These are phyloP conservation scores for Sinodicranocentrus sp. DNA, from an alignment of 2,888 invertebrate genomes.

Conservation along the genomic window DNA sequence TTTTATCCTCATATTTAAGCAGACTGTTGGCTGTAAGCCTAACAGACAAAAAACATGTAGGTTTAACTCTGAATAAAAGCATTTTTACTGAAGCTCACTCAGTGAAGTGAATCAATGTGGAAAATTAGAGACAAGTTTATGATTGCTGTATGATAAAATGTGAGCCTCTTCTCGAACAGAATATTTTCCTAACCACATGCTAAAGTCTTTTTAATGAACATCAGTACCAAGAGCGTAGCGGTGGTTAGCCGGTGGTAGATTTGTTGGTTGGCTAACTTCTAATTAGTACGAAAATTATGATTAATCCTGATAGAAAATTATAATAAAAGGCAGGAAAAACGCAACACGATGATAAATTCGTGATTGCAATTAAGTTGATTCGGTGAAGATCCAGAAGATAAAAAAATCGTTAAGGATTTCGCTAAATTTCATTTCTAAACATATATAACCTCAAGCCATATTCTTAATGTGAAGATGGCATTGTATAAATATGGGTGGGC, in stretches of 20 bases:
- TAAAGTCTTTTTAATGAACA: too few species aligned
- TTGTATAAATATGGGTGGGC: too few species aligned
- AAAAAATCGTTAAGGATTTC: too few species aligned
- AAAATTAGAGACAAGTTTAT: constrained; percentile 43
- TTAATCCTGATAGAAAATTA: constrained; percentile 45
- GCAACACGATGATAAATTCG: constrained; percentile 32
- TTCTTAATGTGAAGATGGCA: too few species aligned
- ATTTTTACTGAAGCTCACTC: not conserved
- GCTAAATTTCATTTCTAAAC: too few species aligned
- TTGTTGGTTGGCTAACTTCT: constrained; percentile 34
- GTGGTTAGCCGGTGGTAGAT: not conserved
- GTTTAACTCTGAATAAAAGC: not conserved
- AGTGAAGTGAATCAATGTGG: constrained; percentile 25
- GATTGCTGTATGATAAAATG: not conserved
- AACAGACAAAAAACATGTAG: not conserved
- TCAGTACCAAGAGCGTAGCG: too few species aligned
- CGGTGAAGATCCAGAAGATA: constrained; percentile 13
- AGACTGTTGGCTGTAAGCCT: not conserved
- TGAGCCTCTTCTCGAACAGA: not conserved
- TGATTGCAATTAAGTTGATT: constrained; percentile 60
- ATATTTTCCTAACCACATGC: too few species aligned
- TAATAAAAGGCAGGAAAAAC: not conserved
- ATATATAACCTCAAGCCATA: too few species aligned
- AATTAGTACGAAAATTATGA: constrained; percentile 59
- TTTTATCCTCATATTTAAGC: constrained; percentile 33